phyloP scores from a whole-genome alignment of 2,888 invertebrate genomes.

The Ochropleura plecta region DNA sequence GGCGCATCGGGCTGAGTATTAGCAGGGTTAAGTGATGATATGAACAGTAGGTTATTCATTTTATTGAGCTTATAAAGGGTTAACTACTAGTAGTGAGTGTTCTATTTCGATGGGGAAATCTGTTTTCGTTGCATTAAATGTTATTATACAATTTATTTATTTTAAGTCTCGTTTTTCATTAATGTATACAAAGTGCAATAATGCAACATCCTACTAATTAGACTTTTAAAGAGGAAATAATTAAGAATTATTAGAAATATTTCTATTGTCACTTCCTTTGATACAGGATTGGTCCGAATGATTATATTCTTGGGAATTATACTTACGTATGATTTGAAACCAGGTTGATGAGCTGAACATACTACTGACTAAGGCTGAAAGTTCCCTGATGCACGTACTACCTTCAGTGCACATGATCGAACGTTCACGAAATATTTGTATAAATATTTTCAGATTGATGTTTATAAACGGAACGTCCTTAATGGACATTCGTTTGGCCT shows the following conservation, averaged over 20 bases:
- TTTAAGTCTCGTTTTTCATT: neutral
- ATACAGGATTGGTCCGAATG: neutral
- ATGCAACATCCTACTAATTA: constrained; percentile 3
- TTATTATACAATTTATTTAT: too few species aligned
- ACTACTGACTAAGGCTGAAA: neutral
- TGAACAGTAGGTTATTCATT: constrained; percentile 28
- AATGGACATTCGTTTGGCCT: constrained; percentile 61
- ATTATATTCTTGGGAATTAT: neutral
- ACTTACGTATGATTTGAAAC: neutral
- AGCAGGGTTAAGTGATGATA: constrained; percentile 48
- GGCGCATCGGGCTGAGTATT: constrained; percentile 22
- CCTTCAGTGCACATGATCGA: constrained; percentile 22
- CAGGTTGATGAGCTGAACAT: constrained; percentile 5
- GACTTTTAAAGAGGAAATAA: neutral
- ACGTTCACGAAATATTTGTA: constrained; percentile 60
- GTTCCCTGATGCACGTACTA: constrained; percentile 11
- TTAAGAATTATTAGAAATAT: neutral
- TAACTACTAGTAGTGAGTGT: constrained; percentile 3
- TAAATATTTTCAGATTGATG: constrained; percentile 72
- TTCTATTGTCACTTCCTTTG: neutral
- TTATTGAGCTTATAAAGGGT: neutral
- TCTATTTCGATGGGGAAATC: neutral
- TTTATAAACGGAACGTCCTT: constrained; percentile 77
- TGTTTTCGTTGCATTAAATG: neutral
- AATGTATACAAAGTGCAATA: neutral